phyloP scores from a whole-genome alignment of 2,797 vertebrate genomes.

The Crenichthys baileyi region DNA sequence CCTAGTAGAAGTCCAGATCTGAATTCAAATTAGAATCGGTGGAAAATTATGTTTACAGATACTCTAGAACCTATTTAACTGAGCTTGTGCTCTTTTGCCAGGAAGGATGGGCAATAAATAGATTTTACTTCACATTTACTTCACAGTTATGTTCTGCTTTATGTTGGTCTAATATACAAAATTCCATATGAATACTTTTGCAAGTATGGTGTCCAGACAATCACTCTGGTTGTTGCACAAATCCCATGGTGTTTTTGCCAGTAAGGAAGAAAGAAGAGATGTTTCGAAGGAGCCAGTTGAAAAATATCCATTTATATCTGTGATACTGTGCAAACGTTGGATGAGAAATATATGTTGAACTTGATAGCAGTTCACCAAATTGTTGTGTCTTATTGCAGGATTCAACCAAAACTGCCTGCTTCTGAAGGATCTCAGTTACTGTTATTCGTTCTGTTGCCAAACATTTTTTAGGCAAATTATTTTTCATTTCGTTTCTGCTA shows the following conservation, averaged over 20 bases:
- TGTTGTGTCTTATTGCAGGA: background rate
- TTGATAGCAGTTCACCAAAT: background rate
- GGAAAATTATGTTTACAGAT: background rate
- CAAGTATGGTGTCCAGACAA: background rate
- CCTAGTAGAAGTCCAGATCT: background rate
- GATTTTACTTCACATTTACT: background rate
- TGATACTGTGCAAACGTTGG: background rate
- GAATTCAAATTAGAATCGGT: background rate
- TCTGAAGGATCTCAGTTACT: background rate
- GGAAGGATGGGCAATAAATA: background rate
- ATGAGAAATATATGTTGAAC: background rate
- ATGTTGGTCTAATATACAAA: background rate
- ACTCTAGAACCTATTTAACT: background rate
- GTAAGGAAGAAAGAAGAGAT: background rate
- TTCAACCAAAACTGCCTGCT: background rate
- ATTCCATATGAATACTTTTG: background rate
- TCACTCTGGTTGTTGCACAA: background rate
- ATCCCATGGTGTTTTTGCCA: background rate
- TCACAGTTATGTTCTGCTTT: background rate
- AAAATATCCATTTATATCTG: background rate
- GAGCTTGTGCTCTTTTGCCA: background rate
- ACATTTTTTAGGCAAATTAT: conserved; percentile 6
- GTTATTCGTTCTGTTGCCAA: background rate
- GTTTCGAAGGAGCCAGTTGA: background rate
- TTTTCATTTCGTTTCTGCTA: conserved; percentile 1